Conservation (phyloP, 2,888 invertebrate species). For the Idaea biselata region DNA sequence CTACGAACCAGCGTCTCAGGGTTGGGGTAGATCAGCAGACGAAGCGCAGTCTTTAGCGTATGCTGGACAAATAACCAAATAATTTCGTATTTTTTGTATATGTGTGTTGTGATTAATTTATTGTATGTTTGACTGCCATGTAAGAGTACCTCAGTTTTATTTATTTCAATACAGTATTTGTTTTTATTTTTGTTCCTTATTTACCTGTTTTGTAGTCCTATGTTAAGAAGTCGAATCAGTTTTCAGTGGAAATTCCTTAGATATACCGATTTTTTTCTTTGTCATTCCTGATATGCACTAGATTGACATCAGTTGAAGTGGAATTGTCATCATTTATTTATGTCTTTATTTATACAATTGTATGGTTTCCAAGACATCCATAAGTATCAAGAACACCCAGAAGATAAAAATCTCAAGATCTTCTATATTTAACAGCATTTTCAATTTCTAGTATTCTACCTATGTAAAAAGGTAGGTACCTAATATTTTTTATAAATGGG, state of each 20-base stretch:
- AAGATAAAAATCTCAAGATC: no score
- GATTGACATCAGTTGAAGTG: neutral
- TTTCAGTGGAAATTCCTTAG: neutral
- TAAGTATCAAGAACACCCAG: no score
- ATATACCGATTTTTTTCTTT: no score
- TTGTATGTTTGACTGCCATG: constrained; percentile 48
- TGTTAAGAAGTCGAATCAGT: neutral
- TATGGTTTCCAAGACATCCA: no score
- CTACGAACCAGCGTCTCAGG: constrained; percentile 75
- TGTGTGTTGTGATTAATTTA: constrained; percentile 39
- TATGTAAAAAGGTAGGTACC: no score
- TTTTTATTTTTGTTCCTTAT: constrained; percentile 20
- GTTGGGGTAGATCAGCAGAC: constrained; percentile 84
- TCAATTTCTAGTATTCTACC: no score
- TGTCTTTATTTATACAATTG: no score
- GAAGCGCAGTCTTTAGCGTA: constrained; percentile 87
- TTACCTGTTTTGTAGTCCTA: neutral
- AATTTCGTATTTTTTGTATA: constrained; percentile 41
- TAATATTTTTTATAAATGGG: no score
- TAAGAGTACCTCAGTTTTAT: constrained; percentile 67
- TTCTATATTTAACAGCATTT: no score
- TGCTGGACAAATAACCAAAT: constrained; percentile 58
- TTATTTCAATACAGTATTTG: constrained; percentile 44
- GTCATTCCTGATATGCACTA: neutral
- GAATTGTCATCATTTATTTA: neutral